These are phyloP conservation scores for Fratercula arctica DNA, from an alignment of 2,797 vertebrate genomes.

Conservation along the genomic window DNA sequence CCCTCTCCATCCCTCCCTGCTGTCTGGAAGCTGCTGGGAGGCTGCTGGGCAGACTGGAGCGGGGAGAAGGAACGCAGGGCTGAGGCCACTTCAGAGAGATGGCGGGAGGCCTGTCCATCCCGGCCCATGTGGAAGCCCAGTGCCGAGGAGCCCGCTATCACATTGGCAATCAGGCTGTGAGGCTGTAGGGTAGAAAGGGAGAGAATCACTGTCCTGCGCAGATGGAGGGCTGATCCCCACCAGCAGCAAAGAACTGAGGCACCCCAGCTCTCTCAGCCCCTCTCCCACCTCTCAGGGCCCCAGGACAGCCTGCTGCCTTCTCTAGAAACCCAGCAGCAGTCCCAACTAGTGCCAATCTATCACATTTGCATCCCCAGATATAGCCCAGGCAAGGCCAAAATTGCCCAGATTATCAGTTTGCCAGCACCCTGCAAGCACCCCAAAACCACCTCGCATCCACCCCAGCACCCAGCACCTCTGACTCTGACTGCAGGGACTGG, in stretches of 20 bases:
- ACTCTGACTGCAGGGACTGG: constrained; percentile 86
- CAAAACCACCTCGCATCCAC: background rate
- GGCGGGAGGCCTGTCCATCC: constrained; percentile 83
- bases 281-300: background rate
- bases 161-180: constrained; percentile 92
- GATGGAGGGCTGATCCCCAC: background rate
- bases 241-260: background rate
- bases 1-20: constrained; percentile 50
- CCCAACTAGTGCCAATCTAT: background rate
- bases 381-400: background rate
- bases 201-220: background rate
- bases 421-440: background rate
- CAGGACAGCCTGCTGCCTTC: background rate
- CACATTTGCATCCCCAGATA: background rate
- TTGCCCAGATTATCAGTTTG: background rate
- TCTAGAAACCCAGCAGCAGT: background rate
- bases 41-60: constrained; percentile 83
- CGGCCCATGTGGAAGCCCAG: constrained; percentile 84
- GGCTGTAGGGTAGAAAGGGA: constrained; percentile 78
- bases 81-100: constrained; percentile 85
- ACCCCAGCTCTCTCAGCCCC: background rate
- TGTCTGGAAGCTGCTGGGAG: constrained; percentile 55
- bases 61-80: constrained; percentile 93
- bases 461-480: constrained; percentile 80
- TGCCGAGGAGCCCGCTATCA: constrained; percentile 86